Percentiles rank a stretch among this genome's conserved stretches.
phyloP scores from a whole-genome alignment of 2,797 vertebrate genomes.

The Fringilla coelebs region DNA sequence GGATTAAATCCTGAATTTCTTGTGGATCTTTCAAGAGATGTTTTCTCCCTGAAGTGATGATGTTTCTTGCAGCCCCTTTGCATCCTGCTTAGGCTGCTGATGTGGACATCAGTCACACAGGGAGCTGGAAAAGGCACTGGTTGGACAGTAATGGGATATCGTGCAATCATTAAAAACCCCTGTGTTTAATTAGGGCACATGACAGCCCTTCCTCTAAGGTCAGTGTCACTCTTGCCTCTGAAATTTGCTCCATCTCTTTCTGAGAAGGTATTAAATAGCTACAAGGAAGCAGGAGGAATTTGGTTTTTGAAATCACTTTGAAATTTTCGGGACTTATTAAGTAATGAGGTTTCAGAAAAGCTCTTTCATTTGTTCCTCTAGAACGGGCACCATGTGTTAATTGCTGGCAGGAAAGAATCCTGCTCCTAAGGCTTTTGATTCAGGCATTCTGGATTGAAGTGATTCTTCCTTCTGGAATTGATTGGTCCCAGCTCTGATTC shows the following conservation, averaged over 20 bases:
- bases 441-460: background rate
- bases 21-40: background rate
- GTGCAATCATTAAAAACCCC: background rate
- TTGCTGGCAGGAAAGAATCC: background rate
- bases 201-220: background rate
- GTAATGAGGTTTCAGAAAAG: background rate
- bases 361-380: background rate
- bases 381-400: background rate
- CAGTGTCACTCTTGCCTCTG: background rate
- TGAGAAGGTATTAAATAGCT: background rate
- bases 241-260: background rate
- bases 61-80: background rate
- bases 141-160: background rate
- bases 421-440: background rate
- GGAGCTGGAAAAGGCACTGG: background rate
- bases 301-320: background rate
- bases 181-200: background rate
- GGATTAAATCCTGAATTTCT: background rate
- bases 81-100: background rate
- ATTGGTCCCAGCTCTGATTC: slow-evolving; percentile 36
- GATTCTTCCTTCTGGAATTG: slow-evolving; percentile 49
- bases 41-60: background rate
- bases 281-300: background rate
- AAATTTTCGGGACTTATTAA: background rate
- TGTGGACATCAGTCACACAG: background rate